Evolutionary conservation across 1,140 invertebrate species (phyloP).

Genomic region (Heliconius himera): DNA sequence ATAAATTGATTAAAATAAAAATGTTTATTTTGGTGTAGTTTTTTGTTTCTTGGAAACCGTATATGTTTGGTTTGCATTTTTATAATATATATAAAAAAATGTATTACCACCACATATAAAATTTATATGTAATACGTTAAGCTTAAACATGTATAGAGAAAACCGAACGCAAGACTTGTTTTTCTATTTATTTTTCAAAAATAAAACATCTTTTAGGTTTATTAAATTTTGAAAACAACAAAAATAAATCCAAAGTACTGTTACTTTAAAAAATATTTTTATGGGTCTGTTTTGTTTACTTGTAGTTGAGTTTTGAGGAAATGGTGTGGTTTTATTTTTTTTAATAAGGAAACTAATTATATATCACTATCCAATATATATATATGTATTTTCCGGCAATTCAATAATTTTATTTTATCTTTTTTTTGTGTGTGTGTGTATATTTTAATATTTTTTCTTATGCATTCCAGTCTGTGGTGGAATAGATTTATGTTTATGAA

Average conservation of each 20-base stretch:
- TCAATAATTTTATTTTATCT: neutral
- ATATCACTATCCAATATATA: too few relatives aligned
- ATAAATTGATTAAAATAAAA: too few relatives aligned
- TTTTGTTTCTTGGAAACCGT: too few relatives aligned
- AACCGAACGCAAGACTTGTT: neutral
- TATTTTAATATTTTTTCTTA: slow-evolving; percentile 1
- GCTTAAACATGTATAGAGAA: too few relatives aligned
- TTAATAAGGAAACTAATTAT: neutral
- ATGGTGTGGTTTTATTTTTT: neutral
- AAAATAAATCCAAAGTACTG: neutral
- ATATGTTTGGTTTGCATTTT: too few relatives aligned
- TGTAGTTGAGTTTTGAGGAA: neutral
- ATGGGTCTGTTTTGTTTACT: neutral
- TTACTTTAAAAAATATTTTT: neutral
- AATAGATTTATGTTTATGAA: neutral
- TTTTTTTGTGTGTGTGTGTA: neutral
- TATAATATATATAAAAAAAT: too few relatives aligned
- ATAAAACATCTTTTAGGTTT: neutral
- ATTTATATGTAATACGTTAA: too few relatives aligned
- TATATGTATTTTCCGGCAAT: too few relatives aligned
- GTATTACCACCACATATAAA: too few relatives aligned
- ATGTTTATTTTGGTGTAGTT: too few relatives aligned
- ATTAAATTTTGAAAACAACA: neutral
- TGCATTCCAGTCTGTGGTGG: slow-evolving; percentile 7
- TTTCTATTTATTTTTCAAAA: neutral